Conservation (phyloP, 2,797 vertebrate genomes). For the Enteromius viviparus region DNA sequence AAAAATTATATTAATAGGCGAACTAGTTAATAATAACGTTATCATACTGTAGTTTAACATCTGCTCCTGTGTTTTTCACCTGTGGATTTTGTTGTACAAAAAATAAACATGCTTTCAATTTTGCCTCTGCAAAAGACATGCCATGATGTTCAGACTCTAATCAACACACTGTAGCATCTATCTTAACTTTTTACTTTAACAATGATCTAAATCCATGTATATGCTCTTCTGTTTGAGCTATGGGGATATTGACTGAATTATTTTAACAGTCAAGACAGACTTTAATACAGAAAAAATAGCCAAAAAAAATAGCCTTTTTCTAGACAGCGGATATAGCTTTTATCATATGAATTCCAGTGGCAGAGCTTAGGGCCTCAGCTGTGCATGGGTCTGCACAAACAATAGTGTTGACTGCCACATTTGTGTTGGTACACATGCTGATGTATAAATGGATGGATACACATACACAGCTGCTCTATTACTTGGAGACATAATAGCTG, state of each 20-base stretch:
- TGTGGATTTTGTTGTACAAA: too few species aligned
- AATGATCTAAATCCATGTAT: background rate
- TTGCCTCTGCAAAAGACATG: background rate
- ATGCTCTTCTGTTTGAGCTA: background rate
- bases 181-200: background rate
- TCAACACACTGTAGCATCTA: too few species aligned
- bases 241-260: background rate
- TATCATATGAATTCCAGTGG: background rate
- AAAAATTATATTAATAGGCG: too few species aligned
- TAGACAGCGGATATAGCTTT: background rate
- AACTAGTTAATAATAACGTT: too few species aligned
- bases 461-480: background rate
- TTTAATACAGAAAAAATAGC: too few species aligned
- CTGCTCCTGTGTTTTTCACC: background rate
- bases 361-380: constrained; percentile 8
- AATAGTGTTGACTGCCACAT: background rate
- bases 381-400: background rate
- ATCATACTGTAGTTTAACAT: background rate
- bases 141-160: background rate
- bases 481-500: background rate
- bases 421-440: constrained; percentile 13
- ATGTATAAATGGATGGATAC: background rate
- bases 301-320: too few species aligned
- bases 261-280: background rate
- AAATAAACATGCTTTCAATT: background rate